Evolutionary conservation across 2,888 invertebrate species (phyloP), one percentile per base, ranked within the genome.

Genomic region (Cartodere bifasciata): DNA sequence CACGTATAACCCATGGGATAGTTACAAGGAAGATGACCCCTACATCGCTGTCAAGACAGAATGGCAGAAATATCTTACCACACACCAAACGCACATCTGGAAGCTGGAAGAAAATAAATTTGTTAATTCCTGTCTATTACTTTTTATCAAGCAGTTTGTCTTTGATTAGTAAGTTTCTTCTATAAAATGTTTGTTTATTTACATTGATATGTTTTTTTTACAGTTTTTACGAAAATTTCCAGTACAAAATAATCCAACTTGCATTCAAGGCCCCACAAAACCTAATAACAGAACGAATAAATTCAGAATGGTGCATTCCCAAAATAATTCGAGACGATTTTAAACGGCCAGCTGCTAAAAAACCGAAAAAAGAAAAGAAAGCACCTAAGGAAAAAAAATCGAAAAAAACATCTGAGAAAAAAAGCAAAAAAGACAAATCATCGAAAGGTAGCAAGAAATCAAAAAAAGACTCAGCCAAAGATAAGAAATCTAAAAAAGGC

Each of bases 181-280:
- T 40, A 23, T 31, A 31, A 25, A 28, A 29, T 11, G 20, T 20
- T 20, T n/a, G n/a, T 20, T n/a, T n/a, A 7, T 20, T 20, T 20
- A n/a, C 6, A 20, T 20, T 7, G n/a, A 20, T n/a, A 7, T 13
- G 10, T 13, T 23, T 16, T 29, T 30, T 28, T 48, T 49, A 36
- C 34, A 59, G 59, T 38, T 58, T 60, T 38, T 49, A 55, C 38
- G 52, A 55, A 29, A 51, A 45, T 28, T 60, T 60, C 36, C 56
- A 56, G 35, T 61, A 52, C 37, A 43, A 46, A 9, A 37, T 60
- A 5, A 44, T 56, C 6, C 52, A 49, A 37, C 36, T 50, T 11
- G 49, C 55, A 1, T 47, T 53, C 14, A 48, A 49, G 36, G 47
- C 44, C 25, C 44, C 48, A 2, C 55, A 55, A 9, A 45, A 42